Base-by-base conservation (phyloP, 2,113 vertebrate species). In the Origma solitaria region DNA sequence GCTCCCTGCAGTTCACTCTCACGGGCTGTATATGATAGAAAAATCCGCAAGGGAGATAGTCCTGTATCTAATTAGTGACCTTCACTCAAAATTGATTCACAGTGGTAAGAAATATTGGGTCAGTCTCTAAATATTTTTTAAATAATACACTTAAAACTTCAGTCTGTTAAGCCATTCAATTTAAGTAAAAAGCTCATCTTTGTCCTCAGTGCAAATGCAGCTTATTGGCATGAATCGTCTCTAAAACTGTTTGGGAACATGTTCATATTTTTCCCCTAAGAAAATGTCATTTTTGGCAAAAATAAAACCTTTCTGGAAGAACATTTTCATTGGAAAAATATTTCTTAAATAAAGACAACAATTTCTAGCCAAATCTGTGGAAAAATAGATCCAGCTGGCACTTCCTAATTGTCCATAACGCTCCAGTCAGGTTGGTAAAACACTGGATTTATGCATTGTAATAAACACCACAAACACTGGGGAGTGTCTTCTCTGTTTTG, bases 271-370 rank as follows among this genome's bases (percentile, higher is more conserved):
- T 95, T 65, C 54, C 57, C 58, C 16, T 57, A 80, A 57, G 62
- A 92, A 96, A 82, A 90, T 72, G 31, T 82, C 4, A 65, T 90
- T 94, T 44, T 92, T 94, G 95, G 75, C 57, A 88, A 90, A 96
- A 91, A 91, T 90, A 82, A 93, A 85, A 49, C 24, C 23, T 65
- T 91, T 95, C 61, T 88, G 66, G 79, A 95, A 76, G 92, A 88
- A 90, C 16, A 65, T 85, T 88, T 93, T 71, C 25, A 14, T 44
- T 79, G 70, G 82, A 79, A 94, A 93, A 85, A 25, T 40, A 11
- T 69, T 92, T 85, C 33, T 71, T 91, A 76, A 50, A 65, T 82
- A 24, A 70, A 87, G 66, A 85, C 3, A 6, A 51, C 7, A 90
- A 69, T 40, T 93, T 80, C 57, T 93, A 84, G 84, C 90, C 90